A percentile compares a stretch with the other conserved stretches of the same genome.
Evolutionary conservation across 1,140 invertebrate species (phyloP).

Genomic region (Batillaria attramentaria): DNA sequence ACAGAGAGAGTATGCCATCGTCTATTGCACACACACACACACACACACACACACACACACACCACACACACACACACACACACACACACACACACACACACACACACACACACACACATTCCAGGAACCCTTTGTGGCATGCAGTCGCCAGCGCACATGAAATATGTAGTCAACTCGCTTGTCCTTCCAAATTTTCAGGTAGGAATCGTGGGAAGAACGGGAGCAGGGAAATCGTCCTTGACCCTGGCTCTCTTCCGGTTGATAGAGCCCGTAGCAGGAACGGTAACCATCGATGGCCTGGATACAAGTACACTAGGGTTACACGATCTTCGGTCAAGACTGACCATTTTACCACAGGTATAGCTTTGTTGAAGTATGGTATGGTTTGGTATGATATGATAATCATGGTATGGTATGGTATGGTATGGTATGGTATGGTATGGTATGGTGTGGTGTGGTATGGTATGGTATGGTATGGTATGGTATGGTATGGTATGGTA

Average conservation of each 20-base stretch:
- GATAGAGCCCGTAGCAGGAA: conserved; percentile 15
- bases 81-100: no score
- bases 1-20: no score
- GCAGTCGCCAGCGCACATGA: no score
- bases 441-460: conserved; percentile 48
- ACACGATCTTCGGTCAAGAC: conserved; percentile 15
- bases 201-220: conserved; percentile 34
- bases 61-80: no score
- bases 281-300: conserved; percentile 26
- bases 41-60: no score
- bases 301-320: conserved; percentile 13
- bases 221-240: conserved; percentile 32
- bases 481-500: conserved; percentile 53
- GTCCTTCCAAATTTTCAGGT: no score
- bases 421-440: conserved; percentile 48
- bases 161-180: no score
- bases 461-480: conserved; percentile 48
- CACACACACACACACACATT: no score
- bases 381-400: neutral
- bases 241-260: conserved; percentile 29
- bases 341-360: conserved; percentile 32
- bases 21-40: no score
- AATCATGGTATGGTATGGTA: conserved; percentile 38
- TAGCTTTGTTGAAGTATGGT: neutral
- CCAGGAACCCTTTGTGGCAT: no score